phyloP scores from a whole-genome alignment of 2,888 invertebrate genomes.

The Doris montereyensis region DNA sequence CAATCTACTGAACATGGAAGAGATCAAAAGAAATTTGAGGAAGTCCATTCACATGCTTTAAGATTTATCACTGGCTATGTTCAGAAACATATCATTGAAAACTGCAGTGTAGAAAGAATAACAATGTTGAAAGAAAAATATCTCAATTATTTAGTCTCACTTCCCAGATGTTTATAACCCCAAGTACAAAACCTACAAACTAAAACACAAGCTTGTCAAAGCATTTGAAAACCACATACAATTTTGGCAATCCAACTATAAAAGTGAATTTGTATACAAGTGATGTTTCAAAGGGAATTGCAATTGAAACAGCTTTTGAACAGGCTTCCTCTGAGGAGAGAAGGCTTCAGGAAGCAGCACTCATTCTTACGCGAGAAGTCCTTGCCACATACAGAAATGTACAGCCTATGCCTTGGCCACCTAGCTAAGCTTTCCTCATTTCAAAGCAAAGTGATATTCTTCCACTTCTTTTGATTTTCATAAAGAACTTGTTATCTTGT shows the following conservation, averaged over 20 bases:
- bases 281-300: constrained; percentile 26
- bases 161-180: constrained; percentile 24
- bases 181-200: constrained; percentile 36
- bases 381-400: not conserved
- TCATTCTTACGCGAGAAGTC: constrained; percentile 16
- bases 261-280: constrained; percentile 30
- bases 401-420: constrained; percentile 34
- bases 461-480: not conserved
- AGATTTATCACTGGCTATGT: constrained; percentile 14
- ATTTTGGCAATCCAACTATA: constrained; percentile 31
- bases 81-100: constrained; percentile 3
- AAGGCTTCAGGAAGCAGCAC: constrained; percentile 27
- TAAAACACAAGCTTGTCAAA: constrained; percentile 34
- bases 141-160: constrained; percentile 13
- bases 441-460: not conserved
- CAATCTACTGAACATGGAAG: not conserved
- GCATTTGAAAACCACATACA: constrained; percentile 16
- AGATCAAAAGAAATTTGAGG: not conserved
- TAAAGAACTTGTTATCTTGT: not conserved
- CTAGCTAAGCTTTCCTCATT: constrained; percentile 2
- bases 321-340: constrained; percentile 29
- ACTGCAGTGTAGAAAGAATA: constrained; percentile 26
- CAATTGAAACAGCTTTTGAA: constrained; percentile 33
- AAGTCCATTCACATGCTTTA: constrained; percentile 26
- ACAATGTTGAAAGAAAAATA: constrained; percentile 36